Evolutionary conservation across 2,888 invertebrate species (phyloP), one percentile per base, ranked within the genome.

Genomic region (Copidosoma aretas): DNA sequence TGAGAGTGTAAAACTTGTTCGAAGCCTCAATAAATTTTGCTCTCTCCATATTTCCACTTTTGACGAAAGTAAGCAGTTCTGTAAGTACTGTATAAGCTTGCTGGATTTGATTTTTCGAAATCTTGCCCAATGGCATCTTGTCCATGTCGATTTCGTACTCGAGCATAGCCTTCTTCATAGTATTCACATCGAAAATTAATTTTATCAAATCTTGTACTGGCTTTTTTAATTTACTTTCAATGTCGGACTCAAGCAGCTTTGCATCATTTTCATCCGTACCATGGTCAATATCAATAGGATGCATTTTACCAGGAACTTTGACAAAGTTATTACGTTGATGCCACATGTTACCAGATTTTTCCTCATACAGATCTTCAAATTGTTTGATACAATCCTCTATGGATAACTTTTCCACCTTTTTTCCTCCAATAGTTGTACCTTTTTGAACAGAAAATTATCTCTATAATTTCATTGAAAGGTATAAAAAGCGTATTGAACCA

Each of bases 121-220:
- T 84, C 85, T 98, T 98, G 24, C 98, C 99, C 12, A 99, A 85
- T 0, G 99, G 99, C 98, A 99, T 98, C 85, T 98, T 98, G 73
- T 97, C 95, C 77, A 94, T 89, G 83, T 99, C 98, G 75, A 99
- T 91, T 86, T 99, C 97, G 84, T 97, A 98, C 81, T 98, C 97
- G 80, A 93, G 83, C 89, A 99, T 90, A 0, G 94, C 92, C 81
- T 90, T 90, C 81, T 96, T 96, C 98, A 99, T 98, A 10, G 87
- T 86, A 69, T 93, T 89, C 0, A 97, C 89, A 82, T 99, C 95
- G 84, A 99, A 99, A 68, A 99, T 92, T 75, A 93, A 87, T 70
- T 89, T 87, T 22, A 99, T 88, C 4, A 99, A 85, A 70, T 92
- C 89, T 82, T 98, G 96, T 0, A 99, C 90, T 0, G 92, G 87